phyloP scores from a whole-genome alignment of 2,797 vertebrate species.

The Falco peregrinus region DNA sequence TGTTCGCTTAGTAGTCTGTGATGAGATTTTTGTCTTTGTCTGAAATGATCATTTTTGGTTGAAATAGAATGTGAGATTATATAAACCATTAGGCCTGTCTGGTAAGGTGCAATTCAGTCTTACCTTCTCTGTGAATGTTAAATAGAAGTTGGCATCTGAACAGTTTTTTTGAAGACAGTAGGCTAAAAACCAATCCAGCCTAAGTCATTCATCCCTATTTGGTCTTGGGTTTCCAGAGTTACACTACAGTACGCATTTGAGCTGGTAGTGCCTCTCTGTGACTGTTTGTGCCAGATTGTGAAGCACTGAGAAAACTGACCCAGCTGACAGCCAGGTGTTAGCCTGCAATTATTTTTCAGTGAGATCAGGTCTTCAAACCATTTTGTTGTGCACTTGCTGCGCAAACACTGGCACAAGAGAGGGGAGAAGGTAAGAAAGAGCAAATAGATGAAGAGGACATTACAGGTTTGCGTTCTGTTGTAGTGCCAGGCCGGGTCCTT shows the following conservation, averaged over 20 bases:
- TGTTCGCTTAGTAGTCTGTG: background rate
- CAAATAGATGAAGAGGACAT: background rate
- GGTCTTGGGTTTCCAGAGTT: background rate
- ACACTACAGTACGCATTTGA: too few species aligned
- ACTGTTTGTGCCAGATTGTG: fast-evolving
- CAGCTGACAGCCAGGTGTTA: fast-evolving
- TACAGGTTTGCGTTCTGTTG: background rate
- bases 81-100: background rate
- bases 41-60: background rate
- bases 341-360: background rate
- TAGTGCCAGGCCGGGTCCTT: background rate
- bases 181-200: background rate
- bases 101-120: background rate
- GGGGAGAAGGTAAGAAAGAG: background rate
- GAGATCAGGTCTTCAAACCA: background rate
- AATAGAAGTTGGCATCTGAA: background rate
- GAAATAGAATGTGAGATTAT: background rate
- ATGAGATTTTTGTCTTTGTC: background rate
- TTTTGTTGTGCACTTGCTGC: background rate
- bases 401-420: background rate
- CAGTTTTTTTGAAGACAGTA: background rate
- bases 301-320: background rate
- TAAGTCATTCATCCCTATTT: background rate
- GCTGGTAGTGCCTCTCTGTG: background rate
- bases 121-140: background rate